Conservation (phyloP, 2,113 vertebrate species). For the Emydocephalus ijimae region DNA sequence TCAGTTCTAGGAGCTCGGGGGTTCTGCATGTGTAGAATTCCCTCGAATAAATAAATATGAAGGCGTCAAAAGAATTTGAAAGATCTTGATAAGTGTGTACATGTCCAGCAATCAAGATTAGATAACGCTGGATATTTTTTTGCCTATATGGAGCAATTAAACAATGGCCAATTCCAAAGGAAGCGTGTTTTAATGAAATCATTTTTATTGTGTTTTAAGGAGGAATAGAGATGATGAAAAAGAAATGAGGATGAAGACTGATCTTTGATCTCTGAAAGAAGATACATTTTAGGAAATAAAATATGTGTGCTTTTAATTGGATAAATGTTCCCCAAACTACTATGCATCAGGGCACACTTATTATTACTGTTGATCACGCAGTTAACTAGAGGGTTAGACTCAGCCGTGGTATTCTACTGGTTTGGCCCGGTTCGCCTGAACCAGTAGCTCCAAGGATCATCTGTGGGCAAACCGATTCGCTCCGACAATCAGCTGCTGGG, state of each 20-base stretch:
- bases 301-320: background rate
- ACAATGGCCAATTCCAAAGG: background rate
- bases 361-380: background rate
- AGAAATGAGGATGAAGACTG: background rate
- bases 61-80: slow-evolving; percentile 67
- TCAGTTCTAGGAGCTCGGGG: background rate
- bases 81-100: background rate
- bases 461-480: too few relatives aligned
- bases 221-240: background rate
- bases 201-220: too few relatives aligned
- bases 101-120: background rate
- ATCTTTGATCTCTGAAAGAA: background rate
- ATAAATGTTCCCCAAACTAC: background rate
- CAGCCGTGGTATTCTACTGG: too few relatives aligned
- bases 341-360: too few relatives aligned
- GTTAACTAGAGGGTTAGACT: background rate
- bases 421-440: too few relatives aligned
- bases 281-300: background rate
- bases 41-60: slow-evolving; percentile 61
- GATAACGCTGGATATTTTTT: background rate
- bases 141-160: background rate
- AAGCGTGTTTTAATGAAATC: background rate
- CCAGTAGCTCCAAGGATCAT: too few relatives aligned
- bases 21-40: background rate
- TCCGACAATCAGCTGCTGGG: too few relatives aligned